Percentiles rank a stretch among this genome's conserved stretches.
These are phyloP conservation scores for Reinhardtius hippoglossoides DNA, from an alignment of 2,113 vertebrate species.

Conservation along the genomic window DNA sequence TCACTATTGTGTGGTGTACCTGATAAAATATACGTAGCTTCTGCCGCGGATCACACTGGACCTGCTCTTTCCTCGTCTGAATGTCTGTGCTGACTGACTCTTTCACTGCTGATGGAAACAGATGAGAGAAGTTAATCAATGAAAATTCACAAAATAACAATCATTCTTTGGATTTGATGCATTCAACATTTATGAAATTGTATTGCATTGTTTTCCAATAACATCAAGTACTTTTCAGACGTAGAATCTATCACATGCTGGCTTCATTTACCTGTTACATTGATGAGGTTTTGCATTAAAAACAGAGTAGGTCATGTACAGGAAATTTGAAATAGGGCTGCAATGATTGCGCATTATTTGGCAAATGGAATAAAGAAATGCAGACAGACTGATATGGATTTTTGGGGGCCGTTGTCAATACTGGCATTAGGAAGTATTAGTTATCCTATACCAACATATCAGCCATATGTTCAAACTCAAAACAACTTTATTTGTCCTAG, in stretches of 20 bases:
- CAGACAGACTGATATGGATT: too few species aligned
- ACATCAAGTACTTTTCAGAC: too few species aligned
- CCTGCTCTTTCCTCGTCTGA: conserved; percentile 92
- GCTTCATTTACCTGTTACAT: too few species aligned
- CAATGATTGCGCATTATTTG: too few species aligned
- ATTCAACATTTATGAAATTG: conserved; percentile 1
- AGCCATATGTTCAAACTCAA: too few species aligned
- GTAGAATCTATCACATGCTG: too few species aligned
- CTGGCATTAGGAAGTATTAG: too few species aligned
- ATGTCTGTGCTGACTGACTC: conserved; percentile 91
- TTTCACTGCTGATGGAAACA: conserved; percentile 89
- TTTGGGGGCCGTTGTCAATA: too few species aligned
- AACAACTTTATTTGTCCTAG: too few species aligned
- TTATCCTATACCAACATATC: too few species aligned
- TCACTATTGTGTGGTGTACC: conserved; percentile 77
- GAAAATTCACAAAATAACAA: conserved; percentile 11
- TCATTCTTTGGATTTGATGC: conserved; percentile 15
- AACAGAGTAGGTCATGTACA: background rate
- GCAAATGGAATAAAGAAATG: too few species aligned
- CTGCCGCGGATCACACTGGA: conserved; percentile 91
- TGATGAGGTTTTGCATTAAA: background rate
- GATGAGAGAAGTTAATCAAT: conserved; percentile 48
- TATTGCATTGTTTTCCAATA: background rate
- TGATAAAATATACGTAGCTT: conserved; percentile 99
- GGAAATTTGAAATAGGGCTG: background rate